Evolutionary conservation across 2,888 invertebrate species (phyloP).

Genomic region (Neocrepidodera transversa): DNA sequence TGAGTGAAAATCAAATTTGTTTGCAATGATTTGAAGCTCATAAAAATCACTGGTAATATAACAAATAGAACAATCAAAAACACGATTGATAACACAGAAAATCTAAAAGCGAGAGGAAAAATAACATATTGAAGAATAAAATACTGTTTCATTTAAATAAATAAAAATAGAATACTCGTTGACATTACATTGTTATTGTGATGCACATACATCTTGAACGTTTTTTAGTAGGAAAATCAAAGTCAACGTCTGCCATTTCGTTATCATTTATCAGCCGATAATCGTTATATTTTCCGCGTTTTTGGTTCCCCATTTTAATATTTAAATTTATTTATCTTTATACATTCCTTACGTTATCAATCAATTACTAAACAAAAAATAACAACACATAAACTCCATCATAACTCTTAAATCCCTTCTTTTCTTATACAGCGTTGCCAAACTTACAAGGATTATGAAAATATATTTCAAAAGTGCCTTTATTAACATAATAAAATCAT

Average conservation of each 20-base stretch:
- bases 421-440: no score
- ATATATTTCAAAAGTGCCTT: no score
- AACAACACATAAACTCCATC: no score
- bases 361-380: no score
- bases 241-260: constrained; percentile 33
- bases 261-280: constrained; percentile 42
- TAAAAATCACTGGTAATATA: constrained; percentile 74
- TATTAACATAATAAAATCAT: no score
- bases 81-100: constrained; percentile 44
- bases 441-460: no score
- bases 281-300: constrained; percentile 36
- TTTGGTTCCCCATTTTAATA: neutral
- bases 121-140: neutral
- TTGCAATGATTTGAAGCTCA: constrained; percentile 72
- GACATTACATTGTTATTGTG: constrained; percentile 29
- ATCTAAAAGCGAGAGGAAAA: constrained; percentile 36
- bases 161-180: constrained; percentile 19
- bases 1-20: constrained; percentile 74
- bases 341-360: no score
- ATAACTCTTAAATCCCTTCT: no score
- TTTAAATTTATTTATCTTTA: no score
- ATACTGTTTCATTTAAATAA: constrained; percentile 1
- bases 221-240: constrained; percentile 27
- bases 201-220: constrained; percentile 29
- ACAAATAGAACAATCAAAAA: constrained; percentile 69